These are phyloP conservation scores for Chondrosia reniformis DNA, from an alignment of 37 sponge, comb jelly and placozoan species.

Conservation along the genomic window DNA sequence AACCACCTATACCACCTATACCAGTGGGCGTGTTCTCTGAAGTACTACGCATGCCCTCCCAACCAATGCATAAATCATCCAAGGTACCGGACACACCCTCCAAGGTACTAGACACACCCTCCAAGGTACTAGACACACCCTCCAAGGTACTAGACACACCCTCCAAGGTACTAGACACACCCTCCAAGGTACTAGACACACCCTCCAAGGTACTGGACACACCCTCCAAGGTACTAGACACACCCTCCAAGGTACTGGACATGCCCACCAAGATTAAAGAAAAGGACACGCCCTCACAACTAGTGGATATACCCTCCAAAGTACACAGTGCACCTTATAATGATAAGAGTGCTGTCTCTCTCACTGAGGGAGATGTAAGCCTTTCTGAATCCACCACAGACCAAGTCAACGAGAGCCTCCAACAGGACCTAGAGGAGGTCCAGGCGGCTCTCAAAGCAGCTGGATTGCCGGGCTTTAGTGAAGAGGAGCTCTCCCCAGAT, in stretches of 20 bases:
- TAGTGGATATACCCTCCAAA: background rate
- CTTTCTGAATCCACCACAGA: background rate
- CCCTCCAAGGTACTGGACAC: background rate
- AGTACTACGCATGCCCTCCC: background rate
- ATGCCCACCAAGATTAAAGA: background rate
- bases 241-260: background rate
- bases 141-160: background rate
- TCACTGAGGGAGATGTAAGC: background rate
- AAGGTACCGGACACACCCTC: background rate
- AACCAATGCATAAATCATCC: background rate
- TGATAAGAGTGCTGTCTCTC: background rate
- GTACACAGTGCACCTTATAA: background rate
- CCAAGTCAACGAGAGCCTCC: background rate
- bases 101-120: background rate
- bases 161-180: background rate
- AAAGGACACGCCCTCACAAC: background rate
- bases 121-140: background rate
- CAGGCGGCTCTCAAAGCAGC: constrained; percentile 57
- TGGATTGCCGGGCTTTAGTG: constrained; percentile 33
- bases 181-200: background rate
- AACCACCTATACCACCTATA: background rate
- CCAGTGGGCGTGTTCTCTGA: background rate
- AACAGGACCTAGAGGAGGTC: constrained; percentile 37
- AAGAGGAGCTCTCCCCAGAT: background rate
- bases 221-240: background rate